A percentile compares a stretch with the other conserved stretches of the same genome.
Evolutionary conservation across 2,888 invertebrate species (phyloP).

Genomic region (Drosophila gaucha): DNA sequence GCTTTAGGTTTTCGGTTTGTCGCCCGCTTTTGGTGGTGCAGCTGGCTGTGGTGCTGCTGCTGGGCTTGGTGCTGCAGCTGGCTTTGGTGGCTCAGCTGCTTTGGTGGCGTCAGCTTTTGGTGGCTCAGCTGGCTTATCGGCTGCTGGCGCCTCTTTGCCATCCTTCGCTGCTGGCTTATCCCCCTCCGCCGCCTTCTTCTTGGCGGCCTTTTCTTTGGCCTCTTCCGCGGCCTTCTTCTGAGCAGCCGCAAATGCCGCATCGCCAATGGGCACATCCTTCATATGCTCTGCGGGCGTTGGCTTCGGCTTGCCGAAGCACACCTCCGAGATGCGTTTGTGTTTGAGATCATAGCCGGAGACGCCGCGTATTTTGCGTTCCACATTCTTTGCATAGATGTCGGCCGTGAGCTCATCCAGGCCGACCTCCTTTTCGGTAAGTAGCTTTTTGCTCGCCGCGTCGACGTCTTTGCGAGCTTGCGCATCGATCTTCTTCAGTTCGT

Average conservation of each 20-base stretch:
- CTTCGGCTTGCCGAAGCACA: slow-evolving; percentile 59
- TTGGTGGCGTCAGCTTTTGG: no score
- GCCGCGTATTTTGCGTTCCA: slow-evolving; percentile 88
- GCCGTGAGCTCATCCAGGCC: slow-evolving; percentile 90
- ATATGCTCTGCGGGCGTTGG: slow-evolving; percentile 48
- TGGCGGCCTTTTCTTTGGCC: slow-evolving; percentile 14
- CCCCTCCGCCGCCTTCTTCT: not conserved
- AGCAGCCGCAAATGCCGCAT: slow-evolving; percentile 30
- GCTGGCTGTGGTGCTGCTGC: no score
- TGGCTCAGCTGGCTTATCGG: not conserved
- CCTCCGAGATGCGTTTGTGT: slow-evolving; percentile 46
- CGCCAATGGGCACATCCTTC: slow-evolving; percentile 55
- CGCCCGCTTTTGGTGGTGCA: no score
- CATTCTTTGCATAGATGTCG: slow-evolving; percentile 90
- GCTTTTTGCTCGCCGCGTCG: slow-evolving; percentile 90
- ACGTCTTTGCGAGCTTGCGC: slow-evolving; percentile 88
- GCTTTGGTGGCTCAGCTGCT: not conserved
- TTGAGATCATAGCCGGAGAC: slow-evolving; percentile 41
- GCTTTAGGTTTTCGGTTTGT: no score
- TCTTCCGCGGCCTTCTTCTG: slow-evolving; percentile 15
- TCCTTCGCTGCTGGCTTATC: not conserved
- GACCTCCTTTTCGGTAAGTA: slow-evolving; percentile 91
- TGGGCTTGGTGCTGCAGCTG: not conserved
- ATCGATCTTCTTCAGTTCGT: slow-evolving; percentile 56
- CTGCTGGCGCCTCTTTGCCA: not conserved